Evolutionary conservation across 2,888 invertebrate genomes (phyloP).

Genomic region (Heliconius cydno): DNA sequence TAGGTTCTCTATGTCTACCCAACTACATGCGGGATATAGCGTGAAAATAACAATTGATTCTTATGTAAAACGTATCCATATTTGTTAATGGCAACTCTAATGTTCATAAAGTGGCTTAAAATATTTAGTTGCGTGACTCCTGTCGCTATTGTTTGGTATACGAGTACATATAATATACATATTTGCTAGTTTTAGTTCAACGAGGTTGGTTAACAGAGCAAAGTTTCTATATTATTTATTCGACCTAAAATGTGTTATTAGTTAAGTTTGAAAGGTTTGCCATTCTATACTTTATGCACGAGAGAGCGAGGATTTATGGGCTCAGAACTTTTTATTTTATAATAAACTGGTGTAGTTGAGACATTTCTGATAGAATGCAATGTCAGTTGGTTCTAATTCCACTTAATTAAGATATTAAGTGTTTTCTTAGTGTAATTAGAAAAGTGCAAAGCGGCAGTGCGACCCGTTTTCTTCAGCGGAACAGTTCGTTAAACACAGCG

Average conservation of each 20-base stretch:
- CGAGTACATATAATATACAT: background rate
- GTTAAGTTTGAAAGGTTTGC: conserved; percentile 17
- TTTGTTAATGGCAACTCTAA: conserved; percentile 12
- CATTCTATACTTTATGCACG: conserved; percentile 6
- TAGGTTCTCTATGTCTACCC: too few species aligned
- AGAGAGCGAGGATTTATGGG: conserved; percentile 7
- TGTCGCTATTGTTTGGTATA: background rate
- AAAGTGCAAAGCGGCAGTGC: background rate
- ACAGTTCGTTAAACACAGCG: background rate
- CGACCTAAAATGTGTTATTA: conserved; percentile 7
- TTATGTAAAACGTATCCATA: background rate
- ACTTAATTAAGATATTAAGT: background rate
- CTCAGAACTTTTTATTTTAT: conserved; percentile 57
- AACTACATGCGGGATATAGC: too few species aligned
- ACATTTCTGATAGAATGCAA: background rate
- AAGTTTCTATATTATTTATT: conserved; percentile 14
- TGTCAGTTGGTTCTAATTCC: background rate
- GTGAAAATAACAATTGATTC: background rate
- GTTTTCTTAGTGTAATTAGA: background rate
- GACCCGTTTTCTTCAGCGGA: background rate
- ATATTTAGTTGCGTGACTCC: conserved; percentile 14
- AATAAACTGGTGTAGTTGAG: conserved; percentile 46
- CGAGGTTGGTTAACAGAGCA: conserved; percentile 7
- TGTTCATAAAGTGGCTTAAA: background rate
- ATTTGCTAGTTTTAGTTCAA: conserved; percentile 6